Evolutionary conservation across 2,888 invertebrate species (phyloP), one percentile per base, ranked within the genome.

Genomic region (Zele albiditarsus): DNA sequence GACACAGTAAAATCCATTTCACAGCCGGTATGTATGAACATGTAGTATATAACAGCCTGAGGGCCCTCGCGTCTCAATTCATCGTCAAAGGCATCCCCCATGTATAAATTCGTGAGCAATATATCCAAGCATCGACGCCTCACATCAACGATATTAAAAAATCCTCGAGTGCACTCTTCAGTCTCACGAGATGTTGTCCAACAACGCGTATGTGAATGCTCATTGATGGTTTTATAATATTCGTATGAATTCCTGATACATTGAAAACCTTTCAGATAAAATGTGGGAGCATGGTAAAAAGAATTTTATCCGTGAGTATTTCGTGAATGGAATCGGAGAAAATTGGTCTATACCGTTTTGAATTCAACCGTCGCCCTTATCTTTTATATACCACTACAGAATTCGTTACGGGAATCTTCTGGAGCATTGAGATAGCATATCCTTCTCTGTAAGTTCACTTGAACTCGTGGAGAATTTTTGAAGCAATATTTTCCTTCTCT

Each of bases 101-200:
- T 20, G 20, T 46, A 71, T 10, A 27, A 20, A 63, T 31, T n/a
- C 28, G 16, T n/a, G 62, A 71, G 71, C 49, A 60, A 71, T 71
- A 71, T 27, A 20, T 53, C 20, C 69, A 69, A 63, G 71, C 71
- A 63, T 63, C 49, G 71, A 71, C 71, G 65, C 71, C 66, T 62
- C 71, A 28, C 58, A 73, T 73, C 66, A 58, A 67, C 58, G 73
- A 73, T 73, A 73, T 73, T 73, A 42, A 73, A 73, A 71, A 62
- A 46, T 60, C 62, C 71, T 71, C 62, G 62, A 71, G 60, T 71
- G 71, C 62, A 71, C 71, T 71, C 42, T 60, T 38, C 38, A 38
- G 58, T 69, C 58, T 28, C 58, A 53, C 49, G 38, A 27, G 14
- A 49, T 27, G 62, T 71, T 62, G 42, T 62, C 28, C 62, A 60